phyloP scores from a whole-genome alignment of 2,113 vertebrate genomes.

The Axis porcinus region DNA sequence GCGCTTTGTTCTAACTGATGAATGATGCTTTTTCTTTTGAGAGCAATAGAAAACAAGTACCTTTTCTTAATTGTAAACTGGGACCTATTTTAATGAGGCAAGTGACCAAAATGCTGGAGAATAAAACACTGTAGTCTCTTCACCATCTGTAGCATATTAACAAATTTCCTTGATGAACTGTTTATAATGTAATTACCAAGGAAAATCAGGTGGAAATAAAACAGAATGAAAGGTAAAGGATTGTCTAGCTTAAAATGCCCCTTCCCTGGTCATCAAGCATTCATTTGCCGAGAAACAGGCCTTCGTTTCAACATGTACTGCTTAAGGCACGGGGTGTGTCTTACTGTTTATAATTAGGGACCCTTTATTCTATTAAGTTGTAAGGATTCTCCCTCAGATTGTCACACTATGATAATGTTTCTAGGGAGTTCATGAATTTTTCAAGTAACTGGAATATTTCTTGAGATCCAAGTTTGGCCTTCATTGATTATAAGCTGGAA shows the following conservation, averaged over 20 bases:
- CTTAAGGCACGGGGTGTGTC: neutral
- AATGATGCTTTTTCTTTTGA: neutral
- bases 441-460: neutral
- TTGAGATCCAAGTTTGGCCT: slow-evolving; percentile 9
- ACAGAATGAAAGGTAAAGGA: neutral
- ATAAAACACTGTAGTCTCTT: neutral
- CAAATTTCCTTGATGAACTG: slow-evolving; percentile 7
- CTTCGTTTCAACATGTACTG: neutral
- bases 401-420: neutral
- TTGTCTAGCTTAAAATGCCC: neutral
- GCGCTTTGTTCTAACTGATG: neutral
- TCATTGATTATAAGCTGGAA: slow-evolving; percentile 50
- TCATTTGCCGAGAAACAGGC: neutral
- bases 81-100: neutral
- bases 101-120: neutral
- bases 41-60: neutral
- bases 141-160: slow-evolving; percentile 18
- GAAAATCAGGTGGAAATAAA: slow-evolving; percentile 36
- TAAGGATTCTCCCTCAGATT: neutral
- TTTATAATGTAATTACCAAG: slow-evolving; percentile 22
- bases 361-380: neutral
- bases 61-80: neutral
- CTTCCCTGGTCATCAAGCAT: neutral
- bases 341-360: slow-evolving; percentile 27
- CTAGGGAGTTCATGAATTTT: slow-evolving; percentile 36